Evolutionary conservation across 2,888 invertebrate species (phyloP), one percentile per base, ranked within the genome.

Genomic region (Pachydiplax longipennis): DNA sequence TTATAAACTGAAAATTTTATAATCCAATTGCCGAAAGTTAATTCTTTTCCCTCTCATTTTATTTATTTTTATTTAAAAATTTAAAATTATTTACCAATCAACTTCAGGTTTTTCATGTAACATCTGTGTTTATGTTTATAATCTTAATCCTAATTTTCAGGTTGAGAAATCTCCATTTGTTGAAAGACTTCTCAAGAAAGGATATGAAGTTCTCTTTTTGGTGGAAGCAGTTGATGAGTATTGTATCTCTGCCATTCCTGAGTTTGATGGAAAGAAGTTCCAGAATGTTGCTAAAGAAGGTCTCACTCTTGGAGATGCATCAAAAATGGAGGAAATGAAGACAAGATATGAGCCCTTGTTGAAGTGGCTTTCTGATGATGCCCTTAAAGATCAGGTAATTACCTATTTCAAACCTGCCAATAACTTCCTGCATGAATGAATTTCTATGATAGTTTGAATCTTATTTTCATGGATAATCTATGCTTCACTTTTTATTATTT

Each of bases 201-300:
- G 99, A 22, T 99, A 97, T 94, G 99, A 99, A 95, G 98, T 99
- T 91, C 95, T 99, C 91, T 99, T 97, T 94, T 95, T 99, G 90
- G 96, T 97, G 15, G 99, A 99, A 95, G 98, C 99, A 58, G 99
- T 99, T 87, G 99, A 99, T 95, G 99, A 99, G 94, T 99, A 99
- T 95, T 97, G 98, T 93, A 97, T 99, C 92, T 98, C 98, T 90
- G 97, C 99, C 82, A 95, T 99, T 94, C 99, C 99, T 1, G 99
- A 99, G 94, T 99, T 98, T 94, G 99, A 99, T 93, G 98, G 99
- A 91, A 98, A 99, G 95, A 99, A 99, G 94, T 99, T 99, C 97
- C 99, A 99, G 95, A 99, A 99, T 94, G 98, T 99, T 90, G 99
- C 99, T 92, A 99, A 99, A 95, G 99, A 99, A 95, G 99, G 99